These are phyloP conservation scores for Drosophila varians DNA, from an alignment of 1,140 invertebrate genomes.

Conservation along the genomic window DNA sequence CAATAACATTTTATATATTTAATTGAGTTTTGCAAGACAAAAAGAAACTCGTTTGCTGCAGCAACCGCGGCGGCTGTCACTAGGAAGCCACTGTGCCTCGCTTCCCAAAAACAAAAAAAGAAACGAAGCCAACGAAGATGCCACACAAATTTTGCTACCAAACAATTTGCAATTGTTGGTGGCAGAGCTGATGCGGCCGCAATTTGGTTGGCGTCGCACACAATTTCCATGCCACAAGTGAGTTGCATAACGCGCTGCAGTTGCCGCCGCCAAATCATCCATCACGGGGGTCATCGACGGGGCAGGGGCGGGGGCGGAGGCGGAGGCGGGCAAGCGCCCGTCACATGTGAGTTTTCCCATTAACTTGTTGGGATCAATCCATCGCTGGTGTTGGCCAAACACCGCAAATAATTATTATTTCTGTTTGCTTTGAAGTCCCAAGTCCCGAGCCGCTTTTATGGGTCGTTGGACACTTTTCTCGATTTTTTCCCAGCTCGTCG, in stretches of 20 bases:
- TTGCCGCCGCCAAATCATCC: slow-evolving; percentile 41
- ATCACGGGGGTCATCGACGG: slow-evolving; percentile 13
- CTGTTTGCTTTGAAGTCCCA: slow-evolving; percentile 11
- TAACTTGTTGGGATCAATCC: slow-evolving; percentile 54
- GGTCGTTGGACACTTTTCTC: slow-evolving; percentile 17
- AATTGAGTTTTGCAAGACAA: slow-evolving; percentile 59
- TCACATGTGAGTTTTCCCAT: slow-evolving; percentile 49
- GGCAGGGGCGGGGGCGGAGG: slow-evolving; percentile 4
- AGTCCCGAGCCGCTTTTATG: slow-evolving; percentile 23
- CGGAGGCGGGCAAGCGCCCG: background rate
- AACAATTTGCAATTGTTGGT: slow-evolving; percentile 78
- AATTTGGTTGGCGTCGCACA: slow-evolving; percentile 66
- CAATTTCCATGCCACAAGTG: slow-evolving; percentile 47
- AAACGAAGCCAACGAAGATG: slow-evolving; percentile 15
- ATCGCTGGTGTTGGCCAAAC: slow-evolving; percentile 40
- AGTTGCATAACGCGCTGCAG: slow-evolving; percentile 56
- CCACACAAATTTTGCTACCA: slow-evolving; percentile 63
- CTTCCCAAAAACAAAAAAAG: slow-evolving; percentile 28
- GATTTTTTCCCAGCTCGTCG: slow-evolving; percentile 4
- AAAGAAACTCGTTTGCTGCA: slow-evolving; percentile 39
- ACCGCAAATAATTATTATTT: slow-evolving; percentile 39
- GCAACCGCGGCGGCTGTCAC: slow-evolving; percentile 18
- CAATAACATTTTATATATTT: slow-evolving; percentile 31
- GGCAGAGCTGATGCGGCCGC: slow-evolving; percentile 51
- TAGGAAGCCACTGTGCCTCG: slow-evolving; percentile 25